Base-by-base conservation (phyloP, 2,113 vertebrate species). In the Calyptommatus sinebrachiatus region DNA sequence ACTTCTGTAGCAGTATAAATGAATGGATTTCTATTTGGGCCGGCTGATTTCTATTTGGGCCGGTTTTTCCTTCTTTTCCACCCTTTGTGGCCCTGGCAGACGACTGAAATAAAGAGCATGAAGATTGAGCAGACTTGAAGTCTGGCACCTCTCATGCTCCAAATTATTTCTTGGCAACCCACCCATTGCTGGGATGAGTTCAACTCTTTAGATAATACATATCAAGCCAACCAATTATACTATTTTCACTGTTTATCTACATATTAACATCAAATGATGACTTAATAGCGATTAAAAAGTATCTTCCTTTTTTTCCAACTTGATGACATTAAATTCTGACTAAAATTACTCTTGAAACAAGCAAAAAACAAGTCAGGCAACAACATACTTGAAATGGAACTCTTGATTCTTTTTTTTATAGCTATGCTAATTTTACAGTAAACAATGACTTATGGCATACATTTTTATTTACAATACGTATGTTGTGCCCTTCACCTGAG, bases 151-250 rank as follows among this genome's bases (percentile, higher is more conserved):
- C 5, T 68, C 63, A 28, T 14, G 20, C 74, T 68, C 60, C n/a
- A 31, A 61, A 63, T 79, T 71, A 71, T 48, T 62, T 2, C 8
- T 26, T 31, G 4, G 35, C 50, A 68, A 26, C 35, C 26, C 68
- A 18, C 26, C 28, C 12, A 7, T 10, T 61, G 31, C 26, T 74
- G 35, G 9, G 45, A 67, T 35, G 48, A 35, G 22, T 12, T 9
- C 76, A 77, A 68, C n/a, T 67, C 74, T 66, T 67, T n/a, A 77
- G n/a, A 28, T 24, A 76, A 28, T 73, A 50, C 60, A 9, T 57
- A 35, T 65, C 63, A 69, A n/a, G 29, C 29, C 57, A 29, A 16
- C 46, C 35, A 66, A 18, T 62, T 73, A 29, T 9, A 62, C 45
- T 65, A 48, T 73, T 24, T 29, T 79, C 50, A 48, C 28, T 28